Percentiles rank a stretch among this genome's conserved stretches.
Evolutionary conservation across 2,888 invertebrate species (phyloP).

Genomic region (Nomada lathburiana): DNA sequence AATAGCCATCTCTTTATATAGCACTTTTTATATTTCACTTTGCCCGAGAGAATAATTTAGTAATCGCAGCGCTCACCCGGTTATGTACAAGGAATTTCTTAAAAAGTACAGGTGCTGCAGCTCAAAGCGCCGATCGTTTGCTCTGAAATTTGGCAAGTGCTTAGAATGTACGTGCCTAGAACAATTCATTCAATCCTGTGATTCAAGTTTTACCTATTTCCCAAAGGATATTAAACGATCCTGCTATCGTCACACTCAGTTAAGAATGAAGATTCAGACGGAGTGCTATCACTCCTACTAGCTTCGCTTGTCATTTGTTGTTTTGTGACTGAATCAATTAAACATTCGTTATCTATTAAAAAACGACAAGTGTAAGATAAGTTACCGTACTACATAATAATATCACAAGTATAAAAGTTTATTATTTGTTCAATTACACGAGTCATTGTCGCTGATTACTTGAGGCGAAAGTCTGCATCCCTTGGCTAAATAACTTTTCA

Average conservation of each 20-base stretch:
- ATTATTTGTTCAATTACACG: slow-evolving; percentile 82
- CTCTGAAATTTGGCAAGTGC: slow-evolving; percentile 33
- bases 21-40: slow-evolving; percentile 32
- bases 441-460: slow-evolving; percentile 91
- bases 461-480: slow-evolving; percentile 91
- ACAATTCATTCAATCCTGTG: slow-evolving; percentile 10
- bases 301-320: slow-evolving; percentile 27
- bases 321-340: slow-evolving; percentile 38
- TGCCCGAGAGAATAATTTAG: slow-evolving; percentile 27
- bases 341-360: slow-evolving; percentile 68
- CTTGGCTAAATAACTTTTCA: slow-evolving; percentile 89
- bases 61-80: background rate
- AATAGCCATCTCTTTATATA: slow-evolving; percentile 5
- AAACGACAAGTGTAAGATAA: background rate
- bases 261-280: background rate
- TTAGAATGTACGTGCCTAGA: slow-evolving; percentile 24
- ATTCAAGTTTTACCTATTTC: background rate
- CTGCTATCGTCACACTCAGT: background rate
- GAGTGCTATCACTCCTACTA: slow-evolving; percentile 59
- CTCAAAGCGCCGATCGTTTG: background rate
- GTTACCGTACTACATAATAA: background rate
- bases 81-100: slow-evolving; percentile 35
- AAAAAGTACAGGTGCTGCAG: slow-evolving; percentile 3
- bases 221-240: background rate
- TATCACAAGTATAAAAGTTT: background rate